phyloP scores from a whole-genome alignment of 2,888 invertebrate species.

The Trachelus tabidus region DNA sequence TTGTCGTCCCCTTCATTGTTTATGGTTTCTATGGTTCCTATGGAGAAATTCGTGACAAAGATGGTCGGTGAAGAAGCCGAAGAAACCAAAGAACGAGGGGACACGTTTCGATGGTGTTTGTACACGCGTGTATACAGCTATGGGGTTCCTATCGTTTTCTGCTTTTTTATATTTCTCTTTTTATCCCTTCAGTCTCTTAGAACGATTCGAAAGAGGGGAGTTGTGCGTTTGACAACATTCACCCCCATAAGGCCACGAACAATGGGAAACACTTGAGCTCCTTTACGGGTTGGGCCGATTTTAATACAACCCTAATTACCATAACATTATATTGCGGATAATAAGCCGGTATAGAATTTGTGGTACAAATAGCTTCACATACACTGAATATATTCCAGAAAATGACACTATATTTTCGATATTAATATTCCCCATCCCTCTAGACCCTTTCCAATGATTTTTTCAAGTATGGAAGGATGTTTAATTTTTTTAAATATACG shows the following conservation, averaged over 20 bases:
- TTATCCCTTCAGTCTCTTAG: too few species aligned
- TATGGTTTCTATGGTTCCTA: conserved; percentile 25
- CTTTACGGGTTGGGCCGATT: too few species aligned
- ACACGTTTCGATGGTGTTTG: background rate
- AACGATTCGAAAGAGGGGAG: conserved; percentile 26
- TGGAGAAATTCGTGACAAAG: conserved; percentile 18
- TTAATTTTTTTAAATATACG: too few species aligned
- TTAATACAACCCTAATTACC: conserved; percentile 41
- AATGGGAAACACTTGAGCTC: too few species aligned
- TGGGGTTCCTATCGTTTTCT: conserved; percentile 33
- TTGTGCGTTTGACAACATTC: conserved; percentile 43
- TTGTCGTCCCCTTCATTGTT: conserved; percentile 41
- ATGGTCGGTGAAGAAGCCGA: conserved; percentile 13
- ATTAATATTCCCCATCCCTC: too few species aligned
- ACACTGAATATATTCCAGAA: too few species aligned
- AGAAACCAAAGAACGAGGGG: conserved; percentile 13
- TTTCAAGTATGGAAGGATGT: too few species aligned
- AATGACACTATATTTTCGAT: too few species aligned
- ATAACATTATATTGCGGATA: conserved; percentile 44
- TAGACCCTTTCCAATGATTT: too few species aligned
- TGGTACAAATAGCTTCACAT: conserved; percentile 43
- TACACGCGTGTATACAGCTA: conserved; percentile 16
- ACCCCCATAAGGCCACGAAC: background rate
- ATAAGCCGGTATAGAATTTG: conserved; percentile 35
- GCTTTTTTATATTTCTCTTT: conserved; percentile 43